Evolutionary conservation across 2,797 vertebrate species (phyloP).

Genomic region (Lepilemur septentrionalis): DNA sequence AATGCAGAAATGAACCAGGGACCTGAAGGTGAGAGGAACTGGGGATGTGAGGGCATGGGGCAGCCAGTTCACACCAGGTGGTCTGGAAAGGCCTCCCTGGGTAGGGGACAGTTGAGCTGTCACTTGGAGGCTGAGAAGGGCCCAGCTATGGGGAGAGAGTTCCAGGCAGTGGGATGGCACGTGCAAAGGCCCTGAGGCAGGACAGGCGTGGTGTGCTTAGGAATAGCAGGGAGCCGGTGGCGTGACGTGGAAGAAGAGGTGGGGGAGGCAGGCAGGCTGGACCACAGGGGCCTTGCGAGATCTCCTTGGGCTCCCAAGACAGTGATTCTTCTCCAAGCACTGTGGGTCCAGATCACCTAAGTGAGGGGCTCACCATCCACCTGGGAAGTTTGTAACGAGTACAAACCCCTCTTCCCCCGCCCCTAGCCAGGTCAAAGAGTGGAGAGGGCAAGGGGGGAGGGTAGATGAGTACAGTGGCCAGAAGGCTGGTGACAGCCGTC

Average conservation of each 20-base stretch:
- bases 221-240: not conserved
- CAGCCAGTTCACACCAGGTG: not conserved
- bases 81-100: not conserved
- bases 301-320: not conserved
- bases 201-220: not conserved
- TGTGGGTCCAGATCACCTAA: not conserved
- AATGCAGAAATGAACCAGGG: not conserved
- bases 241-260: fast-evolving
- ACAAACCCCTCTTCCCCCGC: not conserved
- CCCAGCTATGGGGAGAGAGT: not conserved
- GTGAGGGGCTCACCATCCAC: not conserved
- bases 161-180: not conserved
- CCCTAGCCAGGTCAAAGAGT: not conserved
- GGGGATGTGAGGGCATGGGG: not conserved
- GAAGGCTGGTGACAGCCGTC: not conserved
- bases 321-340: not conserved
- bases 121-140: not conserved
- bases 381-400: not conserved
- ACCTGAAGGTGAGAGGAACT: too few species aligned
- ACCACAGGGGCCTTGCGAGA: fast-evolving
- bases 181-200: not conserved
- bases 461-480: not conserved
- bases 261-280: not conserved
- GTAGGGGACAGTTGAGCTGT: not conserved
- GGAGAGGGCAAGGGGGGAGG: not conserved